Conservation (phyloP, 1,140 invertebrate genomes). For the Acromyrmex charruanus region DNA sequence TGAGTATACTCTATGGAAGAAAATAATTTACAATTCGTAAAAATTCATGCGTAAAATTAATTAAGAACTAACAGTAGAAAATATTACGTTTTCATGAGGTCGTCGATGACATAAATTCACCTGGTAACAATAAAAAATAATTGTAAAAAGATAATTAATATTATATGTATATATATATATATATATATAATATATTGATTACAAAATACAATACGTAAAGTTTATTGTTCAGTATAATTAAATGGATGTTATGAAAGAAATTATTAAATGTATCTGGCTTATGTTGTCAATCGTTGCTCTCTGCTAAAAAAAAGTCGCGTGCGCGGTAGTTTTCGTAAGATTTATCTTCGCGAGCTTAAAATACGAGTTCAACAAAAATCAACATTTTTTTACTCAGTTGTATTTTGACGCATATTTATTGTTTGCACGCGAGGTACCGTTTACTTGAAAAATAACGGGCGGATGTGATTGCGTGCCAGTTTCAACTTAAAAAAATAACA, state of each 20-base stretch:
- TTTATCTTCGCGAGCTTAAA: slow-evolving; percentile 51
- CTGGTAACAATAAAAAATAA: not conserved
- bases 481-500: slow-evolving; percentile 31
- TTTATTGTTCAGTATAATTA: not conserved
- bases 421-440: slow-evolving; percentile 2
- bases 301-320: slow-evolving; percentile 20
- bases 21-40: slow-evolving; percentile 16
- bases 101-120: not conserved
- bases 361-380: slow-evolving; percentile 53
- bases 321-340: slow-evolving; percentile 37
- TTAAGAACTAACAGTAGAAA: not conserved
- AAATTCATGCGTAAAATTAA: slow-evolving; percentile 26
- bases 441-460: slow-evolving; percentile 23
- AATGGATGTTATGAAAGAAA: not conserved
- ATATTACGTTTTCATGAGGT: not conserved
- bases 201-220: not conserved
- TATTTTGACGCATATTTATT: slow-evolving; percentile 54
- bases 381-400: slow-evolving; percentile 41
- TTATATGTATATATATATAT: not conserved
- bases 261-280: slow-evolving; percentile 23
- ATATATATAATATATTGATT: not conserved
- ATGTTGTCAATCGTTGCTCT: slow-evolving; percentile 30
- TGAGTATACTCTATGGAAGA: not conserved
- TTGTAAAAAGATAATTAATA: not conserved
- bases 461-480: not conserved